Percentiles rank a stretch among this genome's conserved stretches.
These are phyloP conservation scores for Anguilla obscura DNA, from an alignment of 2,797 vertebrate genomes.

Conservation along the genomic window DNA sequence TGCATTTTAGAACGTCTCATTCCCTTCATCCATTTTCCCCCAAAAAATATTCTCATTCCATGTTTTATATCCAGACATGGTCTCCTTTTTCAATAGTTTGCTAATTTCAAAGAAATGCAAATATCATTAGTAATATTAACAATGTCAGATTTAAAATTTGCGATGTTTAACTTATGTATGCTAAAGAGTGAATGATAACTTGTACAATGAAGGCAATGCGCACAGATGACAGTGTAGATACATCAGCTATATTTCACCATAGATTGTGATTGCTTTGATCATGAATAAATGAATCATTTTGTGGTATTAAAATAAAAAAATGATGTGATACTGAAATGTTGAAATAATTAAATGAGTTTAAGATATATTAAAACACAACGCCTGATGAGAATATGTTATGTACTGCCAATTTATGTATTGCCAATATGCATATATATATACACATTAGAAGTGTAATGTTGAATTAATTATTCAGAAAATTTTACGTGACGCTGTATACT, in stretches of 20 bases:
- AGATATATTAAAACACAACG: background rate
- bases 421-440: too few relatives aligned
- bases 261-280: background rate
- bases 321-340: background rate
- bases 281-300: background rate
- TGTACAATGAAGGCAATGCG: background rate
- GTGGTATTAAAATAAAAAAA: background rate
- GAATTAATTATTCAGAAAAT: too few relatives aligned
- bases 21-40: background rate
- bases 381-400: background rate
- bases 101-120: background rate
- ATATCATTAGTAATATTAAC: background rate
- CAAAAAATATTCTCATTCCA: background rate
- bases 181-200: background rate
- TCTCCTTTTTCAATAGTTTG: too few relatives aligned
- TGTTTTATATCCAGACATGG: background rate
- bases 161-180: background rate
- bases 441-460: too few relatives aligned
- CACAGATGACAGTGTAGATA: background rate
- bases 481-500: too few relatives aligned
- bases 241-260: background rate
- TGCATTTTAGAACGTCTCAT: background rate
- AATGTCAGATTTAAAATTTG: background rate
- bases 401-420: background rate
- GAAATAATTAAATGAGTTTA: background rate